These are phyloP conservation scores for Scomber colias DNA, from an alignment of 2,113 vertebrate genomes.

Conservation along the genomic window DNA sequence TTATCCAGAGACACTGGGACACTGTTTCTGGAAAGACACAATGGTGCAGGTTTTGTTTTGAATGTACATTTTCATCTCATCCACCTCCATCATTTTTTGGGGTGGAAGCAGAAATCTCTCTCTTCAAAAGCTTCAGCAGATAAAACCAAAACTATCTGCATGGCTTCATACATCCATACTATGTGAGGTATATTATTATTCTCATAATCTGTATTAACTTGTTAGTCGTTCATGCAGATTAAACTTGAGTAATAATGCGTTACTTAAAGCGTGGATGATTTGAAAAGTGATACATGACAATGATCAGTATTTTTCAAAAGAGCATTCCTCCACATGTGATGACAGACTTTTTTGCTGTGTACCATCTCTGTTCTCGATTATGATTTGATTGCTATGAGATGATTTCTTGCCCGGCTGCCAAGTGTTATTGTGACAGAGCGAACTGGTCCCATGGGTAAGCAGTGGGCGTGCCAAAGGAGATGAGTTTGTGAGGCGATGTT, in stretches of 20 bases:
- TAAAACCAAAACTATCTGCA: conserved; percentile 37
- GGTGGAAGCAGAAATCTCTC: not conserved
- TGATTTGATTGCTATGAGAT: conserved; percentile 39
- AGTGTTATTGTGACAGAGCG: conserved; percentile 62
- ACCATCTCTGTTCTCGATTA: conserved; percentile 51
- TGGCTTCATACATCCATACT: not conserved
- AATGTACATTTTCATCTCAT: not conserved
- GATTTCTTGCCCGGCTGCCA: conserved; percentile 43
- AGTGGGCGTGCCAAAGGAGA: conserved; percentile 62
- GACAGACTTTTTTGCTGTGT: conserved; percentile 10
- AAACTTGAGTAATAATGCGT: conserved; percentile 34
- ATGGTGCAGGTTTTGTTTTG: not conserved
- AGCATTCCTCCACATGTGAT: conserved; percentile 54
- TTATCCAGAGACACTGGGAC: conserved; percentile 3
- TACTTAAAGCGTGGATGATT: conserved; percentile 46
- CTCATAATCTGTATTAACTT: conserved; percentile 19
- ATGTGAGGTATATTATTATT: not conserved
- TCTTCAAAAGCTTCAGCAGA: conserved; percentile 8
- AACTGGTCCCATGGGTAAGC: conserved; percentile 71
- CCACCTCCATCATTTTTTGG: not conserved
- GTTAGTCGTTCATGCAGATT: conserved; percentile 64
- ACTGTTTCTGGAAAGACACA: not conserved
- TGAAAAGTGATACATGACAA: conserved; percentile 47
- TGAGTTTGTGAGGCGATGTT: conserved; percentile 65
- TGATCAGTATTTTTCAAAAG: conserved; percentile 41